Percentiles rank a stretch among this genome's conserved stretches.
Conservation (phyloP, 2,888 invertebrate genomes). For the Cheilosia impressa region DNA sequence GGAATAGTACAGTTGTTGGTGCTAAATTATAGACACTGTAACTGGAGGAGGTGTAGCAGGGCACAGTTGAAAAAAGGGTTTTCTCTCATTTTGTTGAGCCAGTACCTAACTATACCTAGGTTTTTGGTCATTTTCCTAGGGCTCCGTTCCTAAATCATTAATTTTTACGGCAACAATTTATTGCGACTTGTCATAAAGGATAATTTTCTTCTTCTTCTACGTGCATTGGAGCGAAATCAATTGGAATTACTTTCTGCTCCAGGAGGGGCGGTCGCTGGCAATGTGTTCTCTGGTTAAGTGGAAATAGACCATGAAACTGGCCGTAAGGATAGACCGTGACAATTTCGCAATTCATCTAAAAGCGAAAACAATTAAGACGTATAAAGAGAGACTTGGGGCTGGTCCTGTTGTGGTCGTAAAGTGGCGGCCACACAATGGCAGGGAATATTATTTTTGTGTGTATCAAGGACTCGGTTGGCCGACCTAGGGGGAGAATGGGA, state of each 20-base stretch:
- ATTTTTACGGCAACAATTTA: conserved; percentile 51
- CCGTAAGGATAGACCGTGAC: conserved; percentile 17
- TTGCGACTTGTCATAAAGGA: conserved; percentile 54
- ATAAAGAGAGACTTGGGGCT: background rate
- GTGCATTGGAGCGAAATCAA: conserved; percentile 41
- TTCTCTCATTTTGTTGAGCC: conserved; percentile 35
- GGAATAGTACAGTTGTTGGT: background rate
- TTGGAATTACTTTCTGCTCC: conserved; percentile 13
- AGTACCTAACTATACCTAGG: conserved; percentile 21
- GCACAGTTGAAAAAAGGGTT: conserved; percentile 32
- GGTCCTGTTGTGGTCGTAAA: background rate
- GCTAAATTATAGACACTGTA: conserved; percentile 54
- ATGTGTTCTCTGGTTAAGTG: conserved; percentile 8
- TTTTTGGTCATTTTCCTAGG: conserved; percentile 52
- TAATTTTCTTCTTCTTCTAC: conserved; percentile 46
- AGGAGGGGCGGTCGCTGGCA: background rate
- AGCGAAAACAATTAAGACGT: conserved; percentile 48
- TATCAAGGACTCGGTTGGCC: background rate
- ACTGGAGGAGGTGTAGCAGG: conserved; percentile 11
- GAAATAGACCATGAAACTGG: conserved; percentile 12
- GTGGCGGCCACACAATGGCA: background rate
- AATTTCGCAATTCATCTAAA: conserved; percentile 52
- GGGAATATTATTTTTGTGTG: conserved; percentile 6
- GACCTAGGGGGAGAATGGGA: background rate
- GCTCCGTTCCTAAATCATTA: conserved; percentile 65